Base-by-base conservation (phyloP, 2,888 invertebrate species). In the Ormyrus rosae region DNA sequence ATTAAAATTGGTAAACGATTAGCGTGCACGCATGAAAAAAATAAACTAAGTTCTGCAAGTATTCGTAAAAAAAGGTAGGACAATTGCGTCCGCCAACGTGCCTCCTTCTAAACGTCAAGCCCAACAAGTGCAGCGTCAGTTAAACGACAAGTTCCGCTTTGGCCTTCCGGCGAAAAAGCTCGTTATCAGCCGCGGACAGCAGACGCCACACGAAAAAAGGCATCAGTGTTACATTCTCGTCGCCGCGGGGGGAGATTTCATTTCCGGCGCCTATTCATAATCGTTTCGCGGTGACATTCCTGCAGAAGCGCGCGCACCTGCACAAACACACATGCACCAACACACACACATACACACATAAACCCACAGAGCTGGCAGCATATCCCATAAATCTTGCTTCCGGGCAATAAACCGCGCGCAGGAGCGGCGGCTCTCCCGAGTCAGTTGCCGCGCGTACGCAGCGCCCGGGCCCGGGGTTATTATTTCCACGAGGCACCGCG, bases 191-290 rank as follows among this genome's bases (percentile, higher is more conserved):
- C 19, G 19, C 19, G 19, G 19, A 2, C 19, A 19, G 19, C 19
- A 19, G 19, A 19, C 19, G 19, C 19, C 19, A 1, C 2, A 1
- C 19, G 19, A 19, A 19, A 19, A 19, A 19, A 19, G 19, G 19
- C 19, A 19, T 19, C 19, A 19, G 19, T 19, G 19, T 19, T 19
- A 19, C 19, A 19, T 19, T 1, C 19, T 19, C 19, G 19, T 19
- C 19, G 19, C 19, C 19, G 19, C 19, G 19, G 19, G 19, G 19
- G 19, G 51, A 46, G 61, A 65, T 64, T 77, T 70, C 77, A 77
- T 77, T 77, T 70, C 64, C 70, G 70, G 56, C 64, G 64, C n/a
- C 77, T 70, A 69, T 77, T 77, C 70, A 77, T 77, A 77, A 70
- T 70, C 70, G 64, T 70, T 77, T 58, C 50, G 64, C 69, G n/a